These are phyloP conservation scores for Halichoeres trimaculatus DNA, from an alignment of 2,113 vertebrate species.

Conservation along the genomic window DNA sequence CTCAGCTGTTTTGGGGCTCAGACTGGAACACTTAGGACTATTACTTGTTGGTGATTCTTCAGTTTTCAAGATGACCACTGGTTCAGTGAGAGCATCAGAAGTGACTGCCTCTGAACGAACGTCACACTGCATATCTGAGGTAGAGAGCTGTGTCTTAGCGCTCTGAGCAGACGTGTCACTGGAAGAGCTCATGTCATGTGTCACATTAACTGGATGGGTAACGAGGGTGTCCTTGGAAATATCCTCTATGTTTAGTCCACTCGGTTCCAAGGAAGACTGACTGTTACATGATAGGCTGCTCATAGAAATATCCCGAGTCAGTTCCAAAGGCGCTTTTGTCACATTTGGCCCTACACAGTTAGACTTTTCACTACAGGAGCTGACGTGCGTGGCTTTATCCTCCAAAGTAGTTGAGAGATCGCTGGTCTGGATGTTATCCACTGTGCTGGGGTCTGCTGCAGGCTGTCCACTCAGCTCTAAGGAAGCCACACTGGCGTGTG, in stretches of 20 bases:
- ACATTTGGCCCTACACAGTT: conserved; percentile 2
- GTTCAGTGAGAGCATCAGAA: conserved; percentile 19
- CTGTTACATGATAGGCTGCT: conserved; percentile 30
- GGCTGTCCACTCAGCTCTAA: not conserved
- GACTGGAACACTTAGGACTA: not conserved
- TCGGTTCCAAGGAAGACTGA: conserved; percentile 10
- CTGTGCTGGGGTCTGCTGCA: not conserved
- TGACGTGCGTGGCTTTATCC: conserved; percentile 2
- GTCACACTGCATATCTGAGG: conserved; percentile 7
- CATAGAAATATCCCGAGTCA: conserved; percentile 46
- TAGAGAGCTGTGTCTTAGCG: conserved; percentile 2
- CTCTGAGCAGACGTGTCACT: conserved; percentile 21
- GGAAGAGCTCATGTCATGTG: conserved; percentile 36
- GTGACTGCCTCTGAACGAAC: conserved; percentile 11
- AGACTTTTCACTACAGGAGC: conserved; percentile 17
- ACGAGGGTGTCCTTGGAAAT: conserved; percentile 10
- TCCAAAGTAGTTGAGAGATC: conserved; percentile 25
- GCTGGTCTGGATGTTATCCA: not conserved
- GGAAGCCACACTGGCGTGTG: not conserved
- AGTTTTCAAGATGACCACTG: not conserved
- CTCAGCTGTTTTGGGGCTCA: not conserved
- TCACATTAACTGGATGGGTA: conserved; percentile 42
- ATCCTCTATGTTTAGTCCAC: not conserved
- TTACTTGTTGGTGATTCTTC: not conserved
- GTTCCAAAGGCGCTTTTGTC: conserved; percentile 28